phyloP scores from a whole-genome alignment of 1,140 invertebrate species.

The Lordiphosa stackelbergi region DNA sequence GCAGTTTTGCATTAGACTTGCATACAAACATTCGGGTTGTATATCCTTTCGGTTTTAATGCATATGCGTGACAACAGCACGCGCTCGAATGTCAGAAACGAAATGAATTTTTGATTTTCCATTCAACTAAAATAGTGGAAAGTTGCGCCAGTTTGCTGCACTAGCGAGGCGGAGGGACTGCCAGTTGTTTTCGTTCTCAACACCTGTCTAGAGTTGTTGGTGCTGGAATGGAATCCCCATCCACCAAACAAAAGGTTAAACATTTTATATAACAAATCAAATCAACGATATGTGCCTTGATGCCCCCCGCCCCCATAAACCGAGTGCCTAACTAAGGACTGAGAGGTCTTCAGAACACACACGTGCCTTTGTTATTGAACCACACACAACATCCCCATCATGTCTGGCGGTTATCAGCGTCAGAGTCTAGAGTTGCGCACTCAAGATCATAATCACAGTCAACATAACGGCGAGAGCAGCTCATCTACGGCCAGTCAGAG shows the following conservation, averaged over 20 bases:
- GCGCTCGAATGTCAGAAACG: constrained; percentile 37
- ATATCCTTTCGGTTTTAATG: constrained; percentile 5
- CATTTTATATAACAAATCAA: constrained; percentile 47
- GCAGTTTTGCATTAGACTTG: not conserved
- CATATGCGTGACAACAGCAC: constrained; percentile 56
- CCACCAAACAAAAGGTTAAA: constrained; percentile 37
- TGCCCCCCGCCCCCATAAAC: constrained; percentile 1
- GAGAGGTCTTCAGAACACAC: not conserved
- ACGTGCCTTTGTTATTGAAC: constrained; percentile 41
- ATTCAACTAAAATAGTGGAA: constrained; percentile 17
- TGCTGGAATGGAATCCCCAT: constrained; percentile 11
- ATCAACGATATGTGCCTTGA: constrained; percentile 44
- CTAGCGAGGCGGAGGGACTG: constrained; percentile 16
- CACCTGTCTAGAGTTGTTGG: constrained; percentile 34
- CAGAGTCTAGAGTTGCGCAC: constrained; percentile 59
- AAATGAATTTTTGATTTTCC: constrained; percentile 66
- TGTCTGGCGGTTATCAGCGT: constrained; percentile 47
- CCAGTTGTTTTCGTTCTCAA: constrained; percentile 67
- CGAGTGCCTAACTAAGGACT: constrained; percentile 28
- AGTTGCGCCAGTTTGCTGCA: constrained; percentile 19
- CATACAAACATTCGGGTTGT: constrained; percentile 4
- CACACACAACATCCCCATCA: constrained; percentile 4
- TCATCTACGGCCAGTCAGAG: constrained; percentile 38
- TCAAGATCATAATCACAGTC: constrained; percentile 21
- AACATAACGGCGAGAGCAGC: not conserved